Conservation (phyloP, 2,113 vertebrate species). For the Syngnathus floridae region DNA sequence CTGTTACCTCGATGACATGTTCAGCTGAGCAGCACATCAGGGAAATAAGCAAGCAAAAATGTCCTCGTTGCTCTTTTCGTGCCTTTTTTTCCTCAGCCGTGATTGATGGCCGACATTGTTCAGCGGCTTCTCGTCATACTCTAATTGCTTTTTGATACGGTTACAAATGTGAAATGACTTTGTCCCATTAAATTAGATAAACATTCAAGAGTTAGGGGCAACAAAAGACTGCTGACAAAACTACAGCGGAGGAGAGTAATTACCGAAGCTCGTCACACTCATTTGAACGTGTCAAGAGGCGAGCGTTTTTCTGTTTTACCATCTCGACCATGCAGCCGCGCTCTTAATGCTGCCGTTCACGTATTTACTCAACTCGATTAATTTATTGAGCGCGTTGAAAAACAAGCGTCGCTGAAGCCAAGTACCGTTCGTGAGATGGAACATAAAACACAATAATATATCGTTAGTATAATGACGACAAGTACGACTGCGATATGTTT, state of each 20-base stretch:
- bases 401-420: not conserved
- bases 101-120: slow-evolving; percentile 71
- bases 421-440: not conserved
- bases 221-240: slow-evolving; percentile 10
- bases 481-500: not conserved
- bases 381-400: not conserved
- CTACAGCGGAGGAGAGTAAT: not conserved
- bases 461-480: not conserved
- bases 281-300: not conserved
- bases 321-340: not conserved
- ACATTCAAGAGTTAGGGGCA: slow-evolving; percentile 38
- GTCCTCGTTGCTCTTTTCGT: slow-evolving; percentile 14
- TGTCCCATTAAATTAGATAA: slow-evolving; percentile 65
- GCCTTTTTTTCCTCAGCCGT: slow-evolving; percentile 38
- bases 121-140: slow-evolving; percentile 65
- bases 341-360: not conserved
- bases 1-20: slow-evolving; percentile 28
- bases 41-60: slow-evolving; percentile 43
- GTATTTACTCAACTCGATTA: not conserved
- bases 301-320: not conserved
- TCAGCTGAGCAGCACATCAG: slow-evolving; percentile 37
- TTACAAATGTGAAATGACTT: slow-evolving; percentile 72
- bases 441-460: not conserved
- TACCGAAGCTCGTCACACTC: not conserved
- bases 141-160: slow-evolving; percentile 74